A percentile compares a stretch with the other conserved stretches of the same genome.
Conservation (phyloP, 1,140 invertebrate species). For the Lutraria rhynchaena region DNA sequence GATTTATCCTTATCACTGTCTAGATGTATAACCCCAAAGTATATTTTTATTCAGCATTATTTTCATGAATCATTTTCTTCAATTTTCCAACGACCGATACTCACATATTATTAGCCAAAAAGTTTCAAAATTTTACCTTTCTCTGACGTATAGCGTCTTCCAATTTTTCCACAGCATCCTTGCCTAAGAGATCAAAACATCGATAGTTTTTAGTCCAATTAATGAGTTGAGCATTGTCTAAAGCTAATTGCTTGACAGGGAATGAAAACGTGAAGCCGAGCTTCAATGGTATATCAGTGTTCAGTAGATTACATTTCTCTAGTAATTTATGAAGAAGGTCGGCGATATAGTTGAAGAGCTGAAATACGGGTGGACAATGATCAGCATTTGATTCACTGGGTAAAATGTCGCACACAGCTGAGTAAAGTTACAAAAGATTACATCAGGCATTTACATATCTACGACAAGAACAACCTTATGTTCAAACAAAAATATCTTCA, state of each 20-base stretch:
- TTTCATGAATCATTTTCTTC: too few species aligned
- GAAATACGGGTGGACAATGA: too few species aligned
- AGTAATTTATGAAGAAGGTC: neutral
- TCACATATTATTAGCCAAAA: too few species aligned
- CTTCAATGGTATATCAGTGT: neutral
- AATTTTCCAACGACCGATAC: too few species aligned
- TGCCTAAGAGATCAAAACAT: constrained; percentile 18
- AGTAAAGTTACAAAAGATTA: neutral
- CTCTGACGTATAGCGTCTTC: constrained; percentile 9
- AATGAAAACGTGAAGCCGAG: constrained; percentile 48
- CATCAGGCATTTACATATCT: neutral
- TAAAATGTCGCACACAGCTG: too few species aligned
- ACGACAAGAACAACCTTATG: neutral
- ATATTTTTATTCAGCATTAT: too few species aligned
- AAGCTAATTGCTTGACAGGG: constrained; percentile 15
- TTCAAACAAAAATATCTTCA: neutral
- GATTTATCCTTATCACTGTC: too few species aligned
- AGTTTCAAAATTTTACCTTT: too few species aligned
- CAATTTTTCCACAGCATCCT: constrained; percentile 15
- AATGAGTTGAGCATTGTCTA: constrained; percentile 1
- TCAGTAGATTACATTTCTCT: neutral
- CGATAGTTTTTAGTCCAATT: constrained; percentile 29
- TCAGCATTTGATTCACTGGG: too few species aligned
- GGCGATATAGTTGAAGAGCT: constrained; percentile 42
- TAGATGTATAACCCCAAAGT: too few species aligned